These are phyloP conservation scores for Hippocampus kuda DNA, from an alignment of 2,797 vertebrate species.

Conservation along the genomic window DNA sequence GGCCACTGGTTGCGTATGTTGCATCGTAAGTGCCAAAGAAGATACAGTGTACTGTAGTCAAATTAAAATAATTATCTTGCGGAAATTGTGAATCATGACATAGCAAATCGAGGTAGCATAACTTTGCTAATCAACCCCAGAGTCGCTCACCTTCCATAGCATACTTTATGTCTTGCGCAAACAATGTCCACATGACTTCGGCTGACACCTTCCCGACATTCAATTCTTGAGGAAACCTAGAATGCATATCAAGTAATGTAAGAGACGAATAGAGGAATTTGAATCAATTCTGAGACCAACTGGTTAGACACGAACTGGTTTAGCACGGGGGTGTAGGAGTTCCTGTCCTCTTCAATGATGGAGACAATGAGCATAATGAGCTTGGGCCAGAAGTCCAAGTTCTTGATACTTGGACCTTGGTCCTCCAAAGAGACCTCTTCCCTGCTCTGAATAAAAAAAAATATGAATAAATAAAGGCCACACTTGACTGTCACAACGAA, in stretches of 20 bases:
- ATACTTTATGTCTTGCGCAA: constrained; percentile 98
- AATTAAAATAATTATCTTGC: not conserved
- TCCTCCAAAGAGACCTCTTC: constrained; percentile 85
- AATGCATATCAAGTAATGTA: constrained; percentile 28
- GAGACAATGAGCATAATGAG: constrained; percentile 97
- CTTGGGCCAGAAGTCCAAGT: constrained; percentile 98
- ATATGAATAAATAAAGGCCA: not conserved
- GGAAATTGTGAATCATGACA: not conserved
- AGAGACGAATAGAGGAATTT: not conserved
- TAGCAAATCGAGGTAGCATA: not conserved
- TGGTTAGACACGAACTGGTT: constrained; percentile 74
- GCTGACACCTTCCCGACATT: constrained; percentile 92
- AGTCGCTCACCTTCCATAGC: constrained; percentile 85
- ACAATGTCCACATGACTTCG: constrained; percentile 96
- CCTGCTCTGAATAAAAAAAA: constrained; percentile 64
- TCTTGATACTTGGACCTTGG: constrained; percentile 89
- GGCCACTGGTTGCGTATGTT: not conserved
- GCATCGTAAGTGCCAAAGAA: no score
- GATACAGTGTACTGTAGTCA: no score
- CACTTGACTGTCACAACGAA: not conserved
- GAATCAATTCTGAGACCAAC: not conserved
- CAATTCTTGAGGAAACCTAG: constrained; percentile 93
- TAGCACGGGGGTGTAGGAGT: constrained; percentile 88
- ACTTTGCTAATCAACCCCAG: not conserved
- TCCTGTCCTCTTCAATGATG: constrained; percentile 96